Percentiles rank a stretch among this genome's conserved stretches.
Conservation (phyloP, 2,888 invertebrate genomes). For the Leucoptera coffeella region DNA sequence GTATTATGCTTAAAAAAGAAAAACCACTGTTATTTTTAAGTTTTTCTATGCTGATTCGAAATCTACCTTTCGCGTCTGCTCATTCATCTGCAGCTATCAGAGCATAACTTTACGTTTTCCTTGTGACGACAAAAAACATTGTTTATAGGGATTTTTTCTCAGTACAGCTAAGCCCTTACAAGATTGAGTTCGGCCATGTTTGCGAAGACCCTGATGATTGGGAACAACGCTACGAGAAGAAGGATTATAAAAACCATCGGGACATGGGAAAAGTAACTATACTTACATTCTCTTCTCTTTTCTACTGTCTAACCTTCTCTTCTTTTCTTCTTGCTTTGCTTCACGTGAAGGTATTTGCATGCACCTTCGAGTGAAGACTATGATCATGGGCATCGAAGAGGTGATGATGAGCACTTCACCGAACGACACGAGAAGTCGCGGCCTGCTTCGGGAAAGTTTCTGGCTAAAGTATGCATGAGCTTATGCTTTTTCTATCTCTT, state of each 20-base stretch:
- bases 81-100: too few species aligned
- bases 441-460: conserved; percentile 62
- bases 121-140: too few species aligned
- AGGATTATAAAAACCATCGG: conserved; percentile 65
- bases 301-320: conserved; percentile 10
- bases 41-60: too few species aligned
- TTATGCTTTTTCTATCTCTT: too few species aligned
- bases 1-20: too few species aligned
- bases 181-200: conserved; percentile 78
- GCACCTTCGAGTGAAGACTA: conserved; percentile 62
- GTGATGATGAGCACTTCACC: conserved; percentile 66
- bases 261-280: conserved; percentile 74
- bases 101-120: too few species aligned
- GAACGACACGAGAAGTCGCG: conserved; percentile 65
- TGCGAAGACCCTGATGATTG: conserved; percentile 72
- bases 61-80: too few species aligned
- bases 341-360: conserved; percentile 63
- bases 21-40: too few species aligned
- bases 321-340: conserved; percentile 30
- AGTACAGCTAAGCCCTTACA: conserved; percentile 68
- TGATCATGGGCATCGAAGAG: conserved; percentile 64
- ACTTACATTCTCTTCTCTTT: conserved; percentile 1
- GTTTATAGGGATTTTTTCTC: conserved; percentile 76
- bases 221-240: conserved; percentile 80
- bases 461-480: conserved; percentile 62